phyloP scores from a whole-genome alignment of 2,113 vertebrate species.

The Tachysurus vachellii region DNA sequence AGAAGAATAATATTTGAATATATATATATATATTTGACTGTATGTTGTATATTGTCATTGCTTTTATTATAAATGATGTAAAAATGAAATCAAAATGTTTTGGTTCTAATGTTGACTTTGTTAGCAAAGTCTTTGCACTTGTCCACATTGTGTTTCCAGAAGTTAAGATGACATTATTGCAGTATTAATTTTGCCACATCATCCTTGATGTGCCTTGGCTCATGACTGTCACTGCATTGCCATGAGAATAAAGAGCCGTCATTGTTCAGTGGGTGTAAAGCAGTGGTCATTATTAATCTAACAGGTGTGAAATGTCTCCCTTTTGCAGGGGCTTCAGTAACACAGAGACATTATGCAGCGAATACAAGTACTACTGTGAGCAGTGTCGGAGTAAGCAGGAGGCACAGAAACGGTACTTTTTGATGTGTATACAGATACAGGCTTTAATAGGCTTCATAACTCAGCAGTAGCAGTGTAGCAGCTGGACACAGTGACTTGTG shows the following conservation, averaged over 20 bases:
- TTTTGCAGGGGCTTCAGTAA: constrained; percentile 87
- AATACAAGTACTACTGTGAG: constrained; percentile 94
- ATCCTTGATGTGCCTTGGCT: not conserved
- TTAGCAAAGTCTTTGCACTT: not conserved
- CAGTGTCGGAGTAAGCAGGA: constrained; percentile 94
- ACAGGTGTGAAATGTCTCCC: not conserved
- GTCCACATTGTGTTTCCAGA: not conserved
- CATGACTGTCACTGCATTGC: not conserved
- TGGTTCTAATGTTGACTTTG: not conserved
- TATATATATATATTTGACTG: too few relatives aligned
- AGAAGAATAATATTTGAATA: not conserved
- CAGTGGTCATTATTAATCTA: not conserved
- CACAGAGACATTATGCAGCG: constrained; percentile 91
- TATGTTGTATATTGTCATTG: not conserved
- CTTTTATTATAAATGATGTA: not conserved
- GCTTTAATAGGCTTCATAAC: not conserved
- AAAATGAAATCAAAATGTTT: not conserved
- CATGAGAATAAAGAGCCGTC: not conserved
- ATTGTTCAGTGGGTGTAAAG: not conserved
- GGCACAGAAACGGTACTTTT: constrained; percentile 85
- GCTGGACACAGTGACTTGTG: constrained; percentile 3
- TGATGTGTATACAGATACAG: not conserved
- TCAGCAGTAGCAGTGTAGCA: not conserved
- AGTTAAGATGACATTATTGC: not conserved
- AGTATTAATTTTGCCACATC: not conserved